Percentiles rank a stretch among this genome's conserved stretches.
Evolutionary conservation across 2,797 vertebrate species (phyloP).

Genomic region (Micromesistius poutassou): DNA sequence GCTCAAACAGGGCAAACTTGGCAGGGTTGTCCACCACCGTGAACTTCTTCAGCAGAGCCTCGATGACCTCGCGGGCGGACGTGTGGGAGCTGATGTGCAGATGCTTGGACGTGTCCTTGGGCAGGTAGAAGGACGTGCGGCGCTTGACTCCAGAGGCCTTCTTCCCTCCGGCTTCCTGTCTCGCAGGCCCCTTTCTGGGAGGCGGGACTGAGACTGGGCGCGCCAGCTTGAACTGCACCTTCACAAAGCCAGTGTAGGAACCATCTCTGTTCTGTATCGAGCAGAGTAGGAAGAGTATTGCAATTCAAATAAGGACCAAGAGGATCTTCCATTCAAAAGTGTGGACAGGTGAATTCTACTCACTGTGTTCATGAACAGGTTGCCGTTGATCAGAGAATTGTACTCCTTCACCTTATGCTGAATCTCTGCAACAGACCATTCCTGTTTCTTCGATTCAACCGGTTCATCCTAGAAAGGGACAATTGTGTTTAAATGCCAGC

Average conservation of each 20-base stretch:
- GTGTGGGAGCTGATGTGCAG: constrained; percentile 90
- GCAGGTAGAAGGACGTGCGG: constrained; percentile 95
- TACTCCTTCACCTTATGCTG: constrained; percentile 94
- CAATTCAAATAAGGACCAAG: not conserved
- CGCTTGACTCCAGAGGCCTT: constrained; percentile 72
- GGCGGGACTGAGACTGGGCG: constrained; percentile 88
- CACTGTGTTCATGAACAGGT: constrained; percentile 97
- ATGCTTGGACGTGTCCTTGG: constrained; percentile 92
- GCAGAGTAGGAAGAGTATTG: not conserved
- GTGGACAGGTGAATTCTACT: constrained; percentile 29
- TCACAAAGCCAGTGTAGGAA: constrained; percentile 94
- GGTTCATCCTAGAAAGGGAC: constrained; percentile 81
- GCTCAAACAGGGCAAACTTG: constrained; percentile 94
- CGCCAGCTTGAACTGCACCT: constrained; percentile 90
- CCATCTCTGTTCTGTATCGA: constrained; percentile 86
- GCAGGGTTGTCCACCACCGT: constrained; percentile 91
- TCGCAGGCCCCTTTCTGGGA: constrained; percentile 73
- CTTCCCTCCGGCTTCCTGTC: constrained; percentile 70
- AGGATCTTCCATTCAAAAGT: not conserved
- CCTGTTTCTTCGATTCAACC: constrained; percentile 74
- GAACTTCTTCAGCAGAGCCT: constrained; percentile 92
- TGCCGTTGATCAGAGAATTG: constrained; percentile 94
- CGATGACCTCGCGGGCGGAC: constrained; percentile 87
- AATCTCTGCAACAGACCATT: constrained; percentile 78
- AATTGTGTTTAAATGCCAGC: not conserved